Percentiles rank a stretch among this genome's conserved stretches.
These are phyloP conservation scores for Sthenelais limicola DNA, from an alignment of 2,888 invertebrate species.

Conservation along the genomic window DNA sequence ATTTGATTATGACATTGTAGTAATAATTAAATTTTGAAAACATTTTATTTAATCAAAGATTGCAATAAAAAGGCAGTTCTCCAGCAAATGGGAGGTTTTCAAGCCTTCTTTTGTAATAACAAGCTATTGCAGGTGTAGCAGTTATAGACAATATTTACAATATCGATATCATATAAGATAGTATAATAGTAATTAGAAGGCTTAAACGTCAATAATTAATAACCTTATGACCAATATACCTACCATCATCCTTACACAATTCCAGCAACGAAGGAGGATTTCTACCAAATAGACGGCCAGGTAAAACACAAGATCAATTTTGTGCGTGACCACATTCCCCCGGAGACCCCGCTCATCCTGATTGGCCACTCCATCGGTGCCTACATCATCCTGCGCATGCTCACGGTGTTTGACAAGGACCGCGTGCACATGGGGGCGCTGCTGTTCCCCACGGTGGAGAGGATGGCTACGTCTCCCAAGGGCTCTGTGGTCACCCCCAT, in stretches of 20 bases:
- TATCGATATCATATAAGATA: too few relatives aligned
- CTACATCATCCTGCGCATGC: slow-evolving; percentile 84
- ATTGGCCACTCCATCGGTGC: slow-evolving; percentile 94
- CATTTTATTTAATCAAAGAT: too few relatives aligned
- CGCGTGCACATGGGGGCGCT: slow-evolving; percentile 75
- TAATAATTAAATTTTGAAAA: too few relatives aligned
- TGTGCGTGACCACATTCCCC: slow-evolving; percentile 82
- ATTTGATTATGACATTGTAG: too few relatives aligned
- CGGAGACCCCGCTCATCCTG: slow-evolving; percentile 80
- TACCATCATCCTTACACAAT: not conserved
- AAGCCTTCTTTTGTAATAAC: too few relatives aligned
- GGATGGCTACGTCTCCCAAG: slow-evolving; percentile 83
- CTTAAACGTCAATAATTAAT: too few relatives aligned
- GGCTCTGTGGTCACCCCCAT: slow-evolving; percentile 80
- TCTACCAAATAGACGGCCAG: slow-evolving; percentile 82
- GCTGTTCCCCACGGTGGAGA: slow-evolving; percentile 90
- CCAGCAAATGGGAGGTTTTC: too few relatives aligned
- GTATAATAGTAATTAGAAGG: too few relatives aligned
- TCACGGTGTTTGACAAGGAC: slow-evolving; percentile 74
- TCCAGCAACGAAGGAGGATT: slow-evolving; percentile 54
- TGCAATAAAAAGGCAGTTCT: too few relatives aligned
- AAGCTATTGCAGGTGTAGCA: too few relatives aligned
- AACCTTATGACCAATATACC: not conserved
- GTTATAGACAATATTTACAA: too few relatives aligned
- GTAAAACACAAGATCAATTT: slow-evolving; percentile 85